phyloP scores from a whole-genome alignment of 2,113 vertebrate genomes.

The Serilophus lunatus region DNA sequence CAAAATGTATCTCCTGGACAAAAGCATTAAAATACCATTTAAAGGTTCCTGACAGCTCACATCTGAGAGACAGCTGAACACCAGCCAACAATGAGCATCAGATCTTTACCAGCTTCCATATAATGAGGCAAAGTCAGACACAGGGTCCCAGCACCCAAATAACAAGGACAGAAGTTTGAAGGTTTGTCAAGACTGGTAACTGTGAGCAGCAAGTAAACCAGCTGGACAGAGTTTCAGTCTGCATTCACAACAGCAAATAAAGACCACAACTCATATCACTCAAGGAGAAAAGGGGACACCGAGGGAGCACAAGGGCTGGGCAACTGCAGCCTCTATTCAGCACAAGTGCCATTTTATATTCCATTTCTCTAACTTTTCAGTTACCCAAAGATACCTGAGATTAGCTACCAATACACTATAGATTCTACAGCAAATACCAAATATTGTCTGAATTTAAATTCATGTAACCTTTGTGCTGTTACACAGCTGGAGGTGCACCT shows the following conservation, averaged over 20 bases:
- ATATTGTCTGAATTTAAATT: neutral
- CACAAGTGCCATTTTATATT: neutral
- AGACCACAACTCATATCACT: neutral
- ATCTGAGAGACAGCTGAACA: neutral
- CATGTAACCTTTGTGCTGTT: neutral
- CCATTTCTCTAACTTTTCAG: neutral
- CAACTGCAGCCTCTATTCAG: neutral
- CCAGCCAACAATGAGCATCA: neutral
- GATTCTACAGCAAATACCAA: neutral
- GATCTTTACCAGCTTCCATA: neutral
- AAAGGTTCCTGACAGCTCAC: neutral
- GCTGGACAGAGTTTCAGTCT: fast-evolving
- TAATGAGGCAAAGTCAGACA: fast-evolving
- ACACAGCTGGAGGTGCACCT: neutral
- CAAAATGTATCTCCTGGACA: neutral
- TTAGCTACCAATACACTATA: neutral
- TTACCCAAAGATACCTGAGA: neutral
- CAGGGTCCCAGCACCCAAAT: neutral
- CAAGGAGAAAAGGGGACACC: neutral
- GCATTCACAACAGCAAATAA: neutral
- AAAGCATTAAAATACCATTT: neutral
- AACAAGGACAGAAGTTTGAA: neutral
- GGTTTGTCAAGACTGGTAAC: neutral
- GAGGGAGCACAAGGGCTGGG: neutral
- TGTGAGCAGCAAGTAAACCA: neutral